Evolutionary conservation across 2,888 invertebrate genomes (phyloP), one percentile per base, ranked within the genome.

Genomic region (Phasia obesa): DNA sequence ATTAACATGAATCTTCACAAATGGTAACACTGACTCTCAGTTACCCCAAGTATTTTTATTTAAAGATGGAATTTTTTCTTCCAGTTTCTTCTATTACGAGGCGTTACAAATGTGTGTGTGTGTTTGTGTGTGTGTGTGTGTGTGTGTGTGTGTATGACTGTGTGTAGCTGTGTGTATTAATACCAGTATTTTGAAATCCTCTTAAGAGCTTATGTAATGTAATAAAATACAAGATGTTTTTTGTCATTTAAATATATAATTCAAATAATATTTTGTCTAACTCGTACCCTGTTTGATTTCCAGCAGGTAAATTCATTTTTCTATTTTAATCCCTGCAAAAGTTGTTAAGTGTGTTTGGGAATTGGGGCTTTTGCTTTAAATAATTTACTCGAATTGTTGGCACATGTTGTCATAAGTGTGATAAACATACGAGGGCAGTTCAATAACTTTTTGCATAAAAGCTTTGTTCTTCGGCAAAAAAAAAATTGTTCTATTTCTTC

Each of bases 181-280:
- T 19, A 38, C 38, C 2, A 21, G 42, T 31, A 44, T 44, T 69
- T 55, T 21, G 0, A 44, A 70, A 70, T 70, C 57, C 19, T 70
- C 27, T 70, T 70, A 44, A n/a, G 44, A 57, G 11, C 57, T 57
- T 57, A 44, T 44, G 69, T 44, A n/a, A 42, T 11, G 17, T 13
- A 13, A 42, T 7, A n/a, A 38, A 35, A 53, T 15, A 51, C 31
- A 51, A 25, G 9, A n/a, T 19, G 17, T 53, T 51, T 47, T 53
- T 51, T 38, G 23, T 11, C 13, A 38, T 38, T 25, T 38, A n/a
- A 53, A 25, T n/a, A n/a, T n/a, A n/a, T 31, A 35, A 51, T 35
- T 38, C 17, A 38, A 19, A n/a, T 19, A 38, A 67, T n/a, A 38
- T 49, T 31, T 23, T n/a, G n/a, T 21, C 4, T 19, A 11, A 23